Evolutionary conservation across 2,888 invertebrate species (phyloP).

Genomic region (Tipula unca): DNA sequence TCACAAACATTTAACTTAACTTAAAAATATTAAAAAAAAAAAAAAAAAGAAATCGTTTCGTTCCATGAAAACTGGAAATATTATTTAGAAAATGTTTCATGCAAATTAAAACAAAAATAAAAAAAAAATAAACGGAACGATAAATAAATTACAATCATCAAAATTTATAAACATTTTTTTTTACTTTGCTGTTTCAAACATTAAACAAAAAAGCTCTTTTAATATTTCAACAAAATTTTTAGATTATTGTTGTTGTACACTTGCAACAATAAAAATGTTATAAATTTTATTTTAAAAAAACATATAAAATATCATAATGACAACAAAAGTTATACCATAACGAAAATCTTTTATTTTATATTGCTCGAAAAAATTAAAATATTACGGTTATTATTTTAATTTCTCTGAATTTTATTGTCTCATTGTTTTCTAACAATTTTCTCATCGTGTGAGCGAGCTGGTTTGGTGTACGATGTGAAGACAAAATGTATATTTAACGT

Average conservation of each 20-base stretch:
- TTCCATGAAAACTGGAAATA: background rate
- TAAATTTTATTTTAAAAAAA: background rate
- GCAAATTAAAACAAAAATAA: background rate
- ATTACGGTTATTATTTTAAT: background rate
- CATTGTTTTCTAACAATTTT: background rate
- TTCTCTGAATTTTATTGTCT: background rate
- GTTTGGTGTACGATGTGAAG: background rate
- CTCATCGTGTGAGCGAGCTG: background rate
- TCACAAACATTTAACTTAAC: background rate
- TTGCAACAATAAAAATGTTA: background rate
- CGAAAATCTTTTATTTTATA: background rate
- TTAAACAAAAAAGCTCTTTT: slow-evolving; percentile 8
- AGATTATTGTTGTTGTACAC: background rate
- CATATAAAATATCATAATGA: background rate
- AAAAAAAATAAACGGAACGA: background rate
- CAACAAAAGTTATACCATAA: background rate
- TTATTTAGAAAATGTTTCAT: background rate
- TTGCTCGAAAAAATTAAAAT: background rate
- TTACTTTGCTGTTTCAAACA: background rate
- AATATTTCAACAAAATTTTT: background rate
- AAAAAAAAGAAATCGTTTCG: no score
- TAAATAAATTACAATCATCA: slow-evolving; percentile 8
- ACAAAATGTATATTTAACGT: background rate
- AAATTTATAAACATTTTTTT: background rate
- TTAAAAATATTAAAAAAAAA: no score